Conservation (phyloP, 92 coral and sea anemone species). For the Porites rus region DNA sequence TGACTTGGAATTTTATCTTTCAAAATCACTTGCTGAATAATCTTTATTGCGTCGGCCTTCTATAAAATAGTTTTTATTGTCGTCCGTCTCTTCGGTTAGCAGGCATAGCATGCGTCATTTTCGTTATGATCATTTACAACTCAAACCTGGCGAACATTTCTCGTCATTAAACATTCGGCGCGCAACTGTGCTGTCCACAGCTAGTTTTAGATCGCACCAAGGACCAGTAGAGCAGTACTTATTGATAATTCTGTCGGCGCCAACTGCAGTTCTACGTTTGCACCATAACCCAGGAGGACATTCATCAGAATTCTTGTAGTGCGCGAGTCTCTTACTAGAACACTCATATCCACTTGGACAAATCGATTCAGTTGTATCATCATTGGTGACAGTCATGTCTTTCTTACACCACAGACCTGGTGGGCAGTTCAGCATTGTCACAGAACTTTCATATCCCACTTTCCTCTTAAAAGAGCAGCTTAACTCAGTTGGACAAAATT, state of each 20-base stretch:
- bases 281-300: constrained; percentile 47
- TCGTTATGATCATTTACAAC: constrained; percentile 30
- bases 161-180: background rate
- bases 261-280: background rate
- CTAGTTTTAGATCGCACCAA: constrained; percentile 20
- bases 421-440: constrained; percentile 37
- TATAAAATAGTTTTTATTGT: background rate
- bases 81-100: background rate
- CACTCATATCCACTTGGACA: constrained; percentile 2
- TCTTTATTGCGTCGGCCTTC: too few relatives aligned
- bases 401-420: constrained; percentile 75
- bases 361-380: background rate
- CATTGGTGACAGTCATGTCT: background rate
- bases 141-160: constrained; percentile 34
- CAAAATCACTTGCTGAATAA: too few relatives aligned
- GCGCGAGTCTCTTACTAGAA: background rate
- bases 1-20: too few relatives aligned
- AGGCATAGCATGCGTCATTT: background rate
- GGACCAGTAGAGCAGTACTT: constrained; percentile 7
- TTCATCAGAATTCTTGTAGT: background rate
- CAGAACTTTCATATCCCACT: constrained; percentile 30
- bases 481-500: constrained; percentile 9
- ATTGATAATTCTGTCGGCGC: background rate
- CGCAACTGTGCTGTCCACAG: background rate
- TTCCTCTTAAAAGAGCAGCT: constrained; percentile 35